Evolutionary conservation across 2,888 invertebrate species (phyloP).

Genomic region (Chydorus sphaericus): DNA sequence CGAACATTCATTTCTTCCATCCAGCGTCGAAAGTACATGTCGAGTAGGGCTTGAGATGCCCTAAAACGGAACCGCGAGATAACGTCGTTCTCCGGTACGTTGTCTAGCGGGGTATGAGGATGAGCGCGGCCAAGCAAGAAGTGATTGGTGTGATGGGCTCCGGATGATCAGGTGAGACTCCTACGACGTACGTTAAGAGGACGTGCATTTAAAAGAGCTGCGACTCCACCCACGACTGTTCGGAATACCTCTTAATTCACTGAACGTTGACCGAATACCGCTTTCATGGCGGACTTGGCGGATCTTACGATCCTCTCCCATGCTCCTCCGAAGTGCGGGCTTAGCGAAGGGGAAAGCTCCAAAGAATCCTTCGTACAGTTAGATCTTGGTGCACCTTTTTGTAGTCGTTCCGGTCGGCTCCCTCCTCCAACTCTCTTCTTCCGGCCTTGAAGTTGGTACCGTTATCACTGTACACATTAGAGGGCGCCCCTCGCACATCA

Average conservation of each 20-base stretch:
- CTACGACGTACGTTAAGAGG: too few relatives aligned
- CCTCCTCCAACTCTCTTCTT: not conserved
- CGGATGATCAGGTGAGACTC: conserved; percentile 13
- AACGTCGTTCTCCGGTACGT: not conserved
- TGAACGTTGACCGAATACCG: not conserved
- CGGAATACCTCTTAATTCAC: not conserved
- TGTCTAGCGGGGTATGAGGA: not conserved
- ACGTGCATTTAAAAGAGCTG: not conserved
- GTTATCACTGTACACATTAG: conserved; percentile 17
- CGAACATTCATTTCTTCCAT: conserved; percentile 16
- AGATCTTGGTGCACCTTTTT: not conserved
- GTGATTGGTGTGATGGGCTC: conserved; percentile 16
- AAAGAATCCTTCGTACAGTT: not conserved
- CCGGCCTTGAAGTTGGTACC: conserved; percentile 16
- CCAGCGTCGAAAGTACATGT: conserved; percentile 21
- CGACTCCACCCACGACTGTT: not conserved
- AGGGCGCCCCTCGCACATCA: conserved; percentile 12
- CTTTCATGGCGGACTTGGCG: conserved; percentile 7
- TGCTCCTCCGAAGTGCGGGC: conserved; percentile 14
- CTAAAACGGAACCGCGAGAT: not conserved
- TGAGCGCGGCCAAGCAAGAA: conserved; percentile 12
- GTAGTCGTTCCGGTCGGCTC: not conserved
- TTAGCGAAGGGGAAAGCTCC: conserved; percentile 14
- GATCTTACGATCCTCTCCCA: conserved; percentile 13
- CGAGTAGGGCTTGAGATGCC: conserved; percentile 19